These are phyloP conservation scores for Lampris incognitus DNA, from an alignment of 2,113 vertebrate species.

Conservation along the genomic window DNA sequence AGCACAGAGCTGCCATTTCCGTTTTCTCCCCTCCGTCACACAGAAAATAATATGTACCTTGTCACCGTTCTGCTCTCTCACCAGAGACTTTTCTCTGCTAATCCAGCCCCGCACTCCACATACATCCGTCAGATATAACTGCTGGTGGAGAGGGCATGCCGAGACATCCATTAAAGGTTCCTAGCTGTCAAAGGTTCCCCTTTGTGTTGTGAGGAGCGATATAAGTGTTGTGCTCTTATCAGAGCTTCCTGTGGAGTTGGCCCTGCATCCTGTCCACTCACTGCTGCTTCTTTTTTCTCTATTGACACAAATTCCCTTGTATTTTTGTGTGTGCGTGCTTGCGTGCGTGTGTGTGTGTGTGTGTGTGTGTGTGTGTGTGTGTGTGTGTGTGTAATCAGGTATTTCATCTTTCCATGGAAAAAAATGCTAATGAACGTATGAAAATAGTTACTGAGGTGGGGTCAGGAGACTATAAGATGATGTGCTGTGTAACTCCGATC, in stretches of 20 bases:
- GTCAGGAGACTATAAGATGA: too few relatives aligned
- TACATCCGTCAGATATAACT: slow-evolving; percentile 75
- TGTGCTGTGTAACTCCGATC: too few relatives aligned
- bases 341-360: slow-evolving; percentile 50
- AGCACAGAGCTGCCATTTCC: slow-evolving; percentile 65
- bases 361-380: slow-evolving; percentile 2
- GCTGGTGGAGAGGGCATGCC: slow-evolving; percentile 72
- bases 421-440: too few relatives aligned
- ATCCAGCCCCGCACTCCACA: slow-evolving; percentile 67
- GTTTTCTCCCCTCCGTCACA: slow-evolving; percentile 74
- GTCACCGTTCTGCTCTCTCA: slow-evolving; percentile 62
- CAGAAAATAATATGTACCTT: slow-evolving; percentile 78
- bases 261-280: slow-evolving; percentile 79
- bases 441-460: too few relatives aligned
- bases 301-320: neutral
- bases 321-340: neutral
- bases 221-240: slow-evolving; percentile 82
- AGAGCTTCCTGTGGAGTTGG: slow-evolving; percentile 80
- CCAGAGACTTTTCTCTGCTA: slow-evolving; percentile 71
- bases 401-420: neutral
- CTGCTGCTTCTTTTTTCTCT: slow-evolving; percentile 68
- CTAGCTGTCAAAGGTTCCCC: slow-evolving; percentile 82
- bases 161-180: slow-evolving; percentile 82
- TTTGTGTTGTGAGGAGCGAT: slow-evolving; percentile 78
- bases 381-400: neutral